Conservation (phyloP, 2,113 vertebrate species). For the Odobenus rosmarus region DNA sequence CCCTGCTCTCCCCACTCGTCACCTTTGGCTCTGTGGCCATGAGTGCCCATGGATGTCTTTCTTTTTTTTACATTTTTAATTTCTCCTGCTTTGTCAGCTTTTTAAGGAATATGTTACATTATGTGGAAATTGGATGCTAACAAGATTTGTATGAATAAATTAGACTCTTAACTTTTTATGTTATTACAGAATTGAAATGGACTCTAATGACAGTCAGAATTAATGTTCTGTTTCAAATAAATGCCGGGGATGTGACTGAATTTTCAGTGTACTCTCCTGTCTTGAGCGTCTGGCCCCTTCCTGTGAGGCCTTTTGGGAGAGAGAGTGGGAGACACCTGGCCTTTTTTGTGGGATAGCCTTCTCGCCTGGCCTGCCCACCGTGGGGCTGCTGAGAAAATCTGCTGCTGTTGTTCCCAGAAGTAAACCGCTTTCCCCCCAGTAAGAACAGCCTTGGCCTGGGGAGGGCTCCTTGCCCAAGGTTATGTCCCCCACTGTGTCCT, state of each 20-base stretch:
- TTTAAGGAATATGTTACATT: constrained; percentile 74
- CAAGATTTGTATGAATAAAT: constrained; percentile 80
- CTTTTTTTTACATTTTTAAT: constrained; percentile 52
- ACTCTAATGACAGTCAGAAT: constrained; percentile 66
- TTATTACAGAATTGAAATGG: constrained; percentile 73
- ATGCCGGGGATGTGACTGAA: background rate
- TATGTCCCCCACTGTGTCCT: too few relatives aligned
- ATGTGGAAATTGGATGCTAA: constrained; percentile 76
- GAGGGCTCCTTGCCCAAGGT: background rate
- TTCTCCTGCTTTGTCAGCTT: constrained; percentile 80
- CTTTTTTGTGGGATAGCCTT: background rate
- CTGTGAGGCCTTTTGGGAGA: background rate
- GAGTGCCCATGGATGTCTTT: background rate
- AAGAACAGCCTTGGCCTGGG: background rate
- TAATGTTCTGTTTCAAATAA: constrained; percentile 76
- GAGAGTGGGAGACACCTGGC: background rate
- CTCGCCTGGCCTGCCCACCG: background rate
- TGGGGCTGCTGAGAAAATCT: background rate
- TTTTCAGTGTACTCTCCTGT: background rate
- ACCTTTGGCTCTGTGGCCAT: constrained; percentile 32
- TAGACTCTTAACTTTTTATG: constrained; percentile 79
- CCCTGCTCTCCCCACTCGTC: background rate
- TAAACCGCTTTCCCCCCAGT: background rate
- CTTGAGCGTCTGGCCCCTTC: background rate
- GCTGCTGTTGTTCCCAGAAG: background rate